Conservation (phyloP, 2,888 invertebrate genomes). For the Schrankia costaestrigalis region DNA sequence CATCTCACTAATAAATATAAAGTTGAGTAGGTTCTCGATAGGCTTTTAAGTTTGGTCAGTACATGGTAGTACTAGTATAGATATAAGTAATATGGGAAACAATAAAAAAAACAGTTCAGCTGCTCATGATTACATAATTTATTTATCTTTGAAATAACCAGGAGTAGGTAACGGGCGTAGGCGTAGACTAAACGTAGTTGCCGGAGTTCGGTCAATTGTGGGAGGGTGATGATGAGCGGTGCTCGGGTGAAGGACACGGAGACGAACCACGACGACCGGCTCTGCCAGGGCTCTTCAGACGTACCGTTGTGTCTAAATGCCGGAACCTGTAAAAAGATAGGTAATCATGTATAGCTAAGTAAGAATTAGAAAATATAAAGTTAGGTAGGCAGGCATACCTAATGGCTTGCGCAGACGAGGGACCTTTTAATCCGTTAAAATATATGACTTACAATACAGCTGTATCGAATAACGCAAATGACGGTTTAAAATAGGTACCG, state of each 20-base stretch:
- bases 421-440: too few species aligned
- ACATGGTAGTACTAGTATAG: too few species aligned
- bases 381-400: not conserved
- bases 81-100: not conserved
- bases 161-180: slow-evolving; percentile 12
- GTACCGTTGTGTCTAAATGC: slow-evolving; percentile 92
- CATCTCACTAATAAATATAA: too few species aligned
- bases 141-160: slow-evolving; percentile 41
- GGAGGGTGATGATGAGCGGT: slow-evolving; percentile 62
- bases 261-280: slow-evolving; percentile 84
- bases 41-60: too few species aligned
- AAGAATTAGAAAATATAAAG: too few species aligned
- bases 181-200: not conserved
- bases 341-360: too few species aligned
- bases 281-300: slow-evolving; percentile 85
- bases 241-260: slow-evolving; percentile 86
- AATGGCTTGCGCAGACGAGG: too few species aligned
- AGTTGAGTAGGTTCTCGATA: too few species aligned
- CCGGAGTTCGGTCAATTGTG: slow-evolving; percentile 39
- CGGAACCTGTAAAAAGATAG: slow-evolving; percentile 84
- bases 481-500: too few species aligned
- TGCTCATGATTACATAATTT: slow-evolving; percentile 47
- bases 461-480: too few species aligned
- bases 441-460: too few species aligned
- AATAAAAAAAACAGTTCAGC: slow-evolving; percentile 22